Evolutionary conservation across 2,113 vertebrate species (phyloP).

Genomic region (Callospermophilus lateralis): DNA sequence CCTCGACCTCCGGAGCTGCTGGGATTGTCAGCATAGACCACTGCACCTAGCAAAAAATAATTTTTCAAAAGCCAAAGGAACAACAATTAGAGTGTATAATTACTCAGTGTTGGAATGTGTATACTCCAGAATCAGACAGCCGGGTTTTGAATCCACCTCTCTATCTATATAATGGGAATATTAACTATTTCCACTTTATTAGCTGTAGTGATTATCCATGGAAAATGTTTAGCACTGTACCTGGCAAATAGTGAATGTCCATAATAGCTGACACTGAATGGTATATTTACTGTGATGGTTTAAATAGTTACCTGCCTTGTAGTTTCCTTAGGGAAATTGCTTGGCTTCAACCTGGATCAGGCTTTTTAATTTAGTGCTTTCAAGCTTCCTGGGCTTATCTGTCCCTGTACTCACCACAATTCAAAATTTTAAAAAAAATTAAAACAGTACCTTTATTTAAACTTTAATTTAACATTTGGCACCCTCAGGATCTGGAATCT

Average conservation of each 20-base stretch:
- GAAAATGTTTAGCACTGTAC: not conserved
- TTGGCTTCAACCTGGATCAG: not conserved
- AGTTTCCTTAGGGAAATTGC: not conserved
- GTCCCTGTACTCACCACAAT: not conserved
- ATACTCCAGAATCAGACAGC: not conserved
- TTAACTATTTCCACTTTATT: too few relatives aligned
- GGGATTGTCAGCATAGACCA: too few relatives aligned
- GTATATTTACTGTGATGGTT: not conserved
- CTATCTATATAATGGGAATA: not conserved
- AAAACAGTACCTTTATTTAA: not conserved
- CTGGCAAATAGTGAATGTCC: too few relatives aligned
- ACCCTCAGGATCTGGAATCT: not conserved
- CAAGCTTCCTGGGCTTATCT: not conserved
- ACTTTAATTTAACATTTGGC: not conserved
- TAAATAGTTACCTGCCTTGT: not conserved
- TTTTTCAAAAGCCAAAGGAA: not conserved
- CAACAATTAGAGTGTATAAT: accelerated
- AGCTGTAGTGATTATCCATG: too few relatives aligned
- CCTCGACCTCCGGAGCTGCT: too few relatives aligned
- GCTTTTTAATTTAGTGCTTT: not conserved
- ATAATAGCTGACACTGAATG: too few relatives aligned
- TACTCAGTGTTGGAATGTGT: not conserved
- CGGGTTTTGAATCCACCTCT: not conserved
- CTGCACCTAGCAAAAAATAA: not conserved
- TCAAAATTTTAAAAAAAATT: not conserved